Percentiles rank a stretch among this genome's conserved stretches.
Conservation (phyloP, 2,888 invertebrate genomes). For the Callimorpha dominula region DNA sequence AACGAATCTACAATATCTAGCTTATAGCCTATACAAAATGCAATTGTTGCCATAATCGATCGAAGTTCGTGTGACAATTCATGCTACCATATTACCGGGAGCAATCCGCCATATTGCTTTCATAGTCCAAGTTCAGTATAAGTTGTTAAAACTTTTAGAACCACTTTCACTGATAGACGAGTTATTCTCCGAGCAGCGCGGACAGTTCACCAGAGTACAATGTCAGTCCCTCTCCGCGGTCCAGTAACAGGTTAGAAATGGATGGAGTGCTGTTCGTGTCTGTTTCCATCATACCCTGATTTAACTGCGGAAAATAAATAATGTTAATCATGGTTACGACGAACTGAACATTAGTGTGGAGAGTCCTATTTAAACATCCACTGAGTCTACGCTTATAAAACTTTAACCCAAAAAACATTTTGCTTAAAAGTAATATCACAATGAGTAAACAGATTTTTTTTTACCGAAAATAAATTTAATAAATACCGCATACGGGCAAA, state of each 20-base stretch:
- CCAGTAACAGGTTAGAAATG: conserved; percentile 62
- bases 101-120: neutral
- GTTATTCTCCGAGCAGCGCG: conserved; percentile 48
- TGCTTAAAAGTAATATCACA: no score
- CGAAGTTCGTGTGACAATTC: neutral
- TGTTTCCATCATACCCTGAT: conserved; percentile 56
- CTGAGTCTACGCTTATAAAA: no score
- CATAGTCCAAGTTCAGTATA: neutral
- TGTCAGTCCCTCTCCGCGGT: conserved; percentile 61
- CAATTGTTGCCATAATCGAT: neutral
- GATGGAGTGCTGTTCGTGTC: conserved; percentile 54
- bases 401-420: no score
- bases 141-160: neutral
- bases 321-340: neutral
- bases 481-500: no score
- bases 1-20: neutral
- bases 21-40: neutral
- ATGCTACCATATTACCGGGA: conserved; percentile 8
- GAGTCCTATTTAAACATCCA: no score
- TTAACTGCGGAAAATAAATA: conserved; percentile 31
- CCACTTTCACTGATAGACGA: neutral
- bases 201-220: conserved; percentile 85
- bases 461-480: no score
- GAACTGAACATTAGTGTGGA: no score
- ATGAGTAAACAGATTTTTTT: no score